A percentile compares a stretch with the other conserved stretches of the same genome.
These are phyloP conservation scores for Osmoderma eremita DNA, from an alignment of 2,888 invertebrate species.

Conservation along the genomic window DNA sequence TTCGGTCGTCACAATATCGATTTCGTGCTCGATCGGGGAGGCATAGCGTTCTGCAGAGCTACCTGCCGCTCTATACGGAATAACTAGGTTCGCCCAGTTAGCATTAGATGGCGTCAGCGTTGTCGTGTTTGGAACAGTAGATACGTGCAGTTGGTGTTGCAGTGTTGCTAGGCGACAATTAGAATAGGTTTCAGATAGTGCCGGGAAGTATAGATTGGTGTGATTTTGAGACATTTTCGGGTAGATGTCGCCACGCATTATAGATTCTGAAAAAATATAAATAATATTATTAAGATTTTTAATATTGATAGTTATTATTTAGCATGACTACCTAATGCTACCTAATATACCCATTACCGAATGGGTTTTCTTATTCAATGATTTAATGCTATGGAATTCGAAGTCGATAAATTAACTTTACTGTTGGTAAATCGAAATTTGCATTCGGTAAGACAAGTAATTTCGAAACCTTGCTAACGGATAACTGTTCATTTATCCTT, in stretches of 20 bases:
- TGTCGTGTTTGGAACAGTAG: slow-evolving; percentile 61
- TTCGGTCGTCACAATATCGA: slow-evolving; percentile 44
- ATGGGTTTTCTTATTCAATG: too few species aligned
- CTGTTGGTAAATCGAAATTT: too few species aligned
- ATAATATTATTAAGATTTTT: neutral
- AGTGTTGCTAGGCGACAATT: slow-evolving; percentile 67
- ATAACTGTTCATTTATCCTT: too few species aligned
- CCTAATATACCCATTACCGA: too few species aligned
- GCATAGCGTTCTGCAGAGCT: slow-evolving; percentile 57
- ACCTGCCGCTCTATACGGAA: slow-evolving; percentile 64
- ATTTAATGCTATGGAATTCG: too few species aligned
- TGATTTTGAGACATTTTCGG: slow-evolving; percentile 52
- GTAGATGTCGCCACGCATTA: slow-evolving; percentile 57
- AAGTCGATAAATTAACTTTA: too few species aligned
- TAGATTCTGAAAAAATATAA: slow-evolving; percentile 52
- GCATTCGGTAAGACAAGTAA: too few species aligned
- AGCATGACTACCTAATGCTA: too few species aligned
- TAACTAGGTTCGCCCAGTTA: slow-evolving; percentile 69
- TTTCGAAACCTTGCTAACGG: too few species aligned
- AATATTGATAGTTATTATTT: neutral
- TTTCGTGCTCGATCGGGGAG: slow-evolving; percentile 38
- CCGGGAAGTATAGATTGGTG: slow-evolving; percentile 53
- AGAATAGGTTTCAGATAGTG: slow-evolving; percentile 58
- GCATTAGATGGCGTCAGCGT: slow-evolving; percentile 60
- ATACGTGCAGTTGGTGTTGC: slow-evolving; percentile 64